A percentile compares a stretch with the other conserved stretches of the same genome.
Evolutionary conservation across 2,888 invertebrate species (phyloP).

Genomic region (Tetramorium bicarinatum): DNA sequence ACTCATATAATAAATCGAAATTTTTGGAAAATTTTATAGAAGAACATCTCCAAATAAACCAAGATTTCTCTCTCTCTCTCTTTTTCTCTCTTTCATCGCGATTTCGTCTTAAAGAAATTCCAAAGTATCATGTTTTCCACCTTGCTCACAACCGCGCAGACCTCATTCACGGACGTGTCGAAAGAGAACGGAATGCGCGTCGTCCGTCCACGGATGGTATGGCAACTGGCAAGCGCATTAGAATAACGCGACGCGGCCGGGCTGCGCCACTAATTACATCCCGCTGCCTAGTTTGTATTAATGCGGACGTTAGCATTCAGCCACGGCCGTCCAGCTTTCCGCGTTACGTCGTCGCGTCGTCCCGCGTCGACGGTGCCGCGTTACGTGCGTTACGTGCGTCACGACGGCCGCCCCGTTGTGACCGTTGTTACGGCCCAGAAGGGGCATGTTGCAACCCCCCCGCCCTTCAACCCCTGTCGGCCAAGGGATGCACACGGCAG

Average conservation of each 20-base stretch:
- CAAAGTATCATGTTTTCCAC: neutral
- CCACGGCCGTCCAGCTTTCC: constrained; percentile 69
- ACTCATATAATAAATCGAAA: neutral
- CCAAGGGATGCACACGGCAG: constrained; percentile 64
- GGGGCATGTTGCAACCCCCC: constrained; percentile 42
- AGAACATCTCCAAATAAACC: neutral
- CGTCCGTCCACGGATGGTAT: constrained; percentile 38
- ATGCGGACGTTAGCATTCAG: constrained; percentile 82
- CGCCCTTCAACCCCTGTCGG: neutral
- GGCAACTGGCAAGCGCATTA: constrained; percentile 69
- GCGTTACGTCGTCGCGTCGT: constrained; percentile 60
- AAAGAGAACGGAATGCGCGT: constrained; percentile 62
- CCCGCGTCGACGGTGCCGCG: constrained; percentile 42
- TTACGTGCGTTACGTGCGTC: constrained; percentile 16
- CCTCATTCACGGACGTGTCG: constrained; percentile 47
- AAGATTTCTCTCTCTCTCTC: neutral
- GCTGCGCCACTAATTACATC: constrained; percentile 79
- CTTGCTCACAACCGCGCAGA: neutral
- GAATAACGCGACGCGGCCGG: constrained; percentile 67
- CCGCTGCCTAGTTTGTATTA: constrained; percentile 81
- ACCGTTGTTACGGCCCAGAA: constrained; percentile 43
- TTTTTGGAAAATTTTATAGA: neutral
- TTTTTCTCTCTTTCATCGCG: neutral
- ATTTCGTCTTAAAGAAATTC: neutral
- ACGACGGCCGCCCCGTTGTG: constrained; percentile 31